Percentiles rank a stretch among this genome's conserved stretches.
Evolutionary conservation across 2,797 vertebrate species (phyloP).

Genomic region (Australoheros facetus): DNA sequence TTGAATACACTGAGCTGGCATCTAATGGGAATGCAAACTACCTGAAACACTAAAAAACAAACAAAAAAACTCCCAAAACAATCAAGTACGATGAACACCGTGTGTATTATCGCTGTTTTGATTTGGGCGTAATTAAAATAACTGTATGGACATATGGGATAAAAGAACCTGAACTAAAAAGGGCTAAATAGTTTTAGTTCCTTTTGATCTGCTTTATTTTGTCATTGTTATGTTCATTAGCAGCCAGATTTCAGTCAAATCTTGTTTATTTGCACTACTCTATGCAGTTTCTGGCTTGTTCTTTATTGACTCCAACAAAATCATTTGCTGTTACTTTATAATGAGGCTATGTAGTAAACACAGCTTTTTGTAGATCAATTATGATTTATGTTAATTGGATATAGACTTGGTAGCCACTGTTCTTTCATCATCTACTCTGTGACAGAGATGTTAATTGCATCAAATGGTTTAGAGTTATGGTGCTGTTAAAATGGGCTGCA

Average conservation of each 20-base stretch:
- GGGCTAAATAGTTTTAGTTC: not conserved
- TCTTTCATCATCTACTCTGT: not conserved
- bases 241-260: not conserved
- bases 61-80: not conserved
- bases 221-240: not conserved
- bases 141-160: not conserved
- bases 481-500: not conserved
- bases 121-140: not conserved
- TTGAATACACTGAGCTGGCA: not conserved
- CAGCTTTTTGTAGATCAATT: not conserved
- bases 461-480: not conserved
- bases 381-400: not conserved
- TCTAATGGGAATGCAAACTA: not conserved
- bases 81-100: not conserved
- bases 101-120: not conserved
- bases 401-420: not conserved
- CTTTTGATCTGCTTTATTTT: not conserved
- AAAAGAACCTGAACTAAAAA: not conserved
- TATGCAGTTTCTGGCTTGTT: not conserved
- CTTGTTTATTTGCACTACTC: not conserved
- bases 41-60: not conserved
- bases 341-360: not conserved
- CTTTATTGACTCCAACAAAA: not conserved
- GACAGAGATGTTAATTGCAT: slow-evolving; percentile 1
- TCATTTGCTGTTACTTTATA: not conserved